These are phyloP conservation scores for Alosa sapidissima DNA, from an alignment of 2,797 vertebrate species.

Conservation along the genomic window DNA sequence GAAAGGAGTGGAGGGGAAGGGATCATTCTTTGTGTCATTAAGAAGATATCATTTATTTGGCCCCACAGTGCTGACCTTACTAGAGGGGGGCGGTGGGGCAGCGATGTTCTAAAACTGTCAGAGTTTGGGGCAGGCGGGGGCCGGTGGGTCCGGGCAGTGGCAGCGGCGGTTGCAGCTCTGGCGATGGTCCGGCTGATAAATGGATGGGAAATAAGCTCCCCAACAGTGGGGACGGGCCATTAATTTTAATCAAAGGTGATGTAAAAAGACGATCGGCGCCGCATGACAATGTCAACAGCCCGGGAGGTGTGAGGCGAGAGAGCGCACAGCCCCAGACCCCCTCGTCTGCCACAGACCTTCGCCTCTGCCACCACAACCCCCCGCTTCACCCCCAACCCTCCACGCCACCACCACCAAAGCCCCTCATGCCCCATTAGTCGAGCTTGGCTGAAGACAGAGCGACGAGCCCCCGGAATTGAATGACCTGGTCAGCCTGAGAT, in stretches of 20 bases:
- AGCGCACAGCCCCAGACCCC: slow-evolving; percentile 66
- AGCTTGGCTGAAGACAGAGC: slow-evolving; percentile 95
- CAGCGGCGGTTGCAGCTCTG: slow-evolving; percentile 61
- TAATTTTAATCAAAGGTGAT: slow-evolving; percentile 99
- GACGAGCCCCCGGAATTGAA: slow-evolving; percentile 92
- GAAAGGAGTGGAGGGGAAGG: slow-evolving; percentile 58
- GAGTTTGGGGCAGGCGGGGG: slow-evolving; percentile 67
- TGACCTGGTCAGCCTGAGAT: slow-evolving; percentile 96
- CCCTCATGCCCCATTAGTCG: slow-evolving; percentile 88
- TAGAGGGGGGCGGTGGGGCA: slow-evolving; percentile 62
- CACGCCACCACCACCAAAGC: slow-evolving; percentile 53
- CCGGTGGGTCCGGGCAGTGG: slow-evolving; percentile 67
- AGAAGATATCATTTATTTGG: slow-evolving; percentile 81
- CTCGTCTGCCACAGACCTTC: slow-evolving; percentile 51
- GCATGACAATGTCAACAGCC: slow-evolving; percentile 91
- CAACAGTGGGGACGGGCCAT: slow-evolving; percentile 90
- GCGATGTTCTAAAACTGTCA: slow-evolving; percentile 85
- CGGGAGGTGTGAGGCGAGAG: slow-evolving; percentile 81
- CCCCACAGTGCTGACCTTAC: slow-evolving; percentile 84
- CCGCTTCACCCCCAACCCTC: slow-evolving; percentile 68
- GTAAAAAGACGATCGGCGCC: slow-evolving; percentile 84
- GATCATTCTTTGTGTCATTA: slow-evolving; percentile 79
- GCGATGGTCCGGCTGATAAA: slow-evolving; percentile 80
- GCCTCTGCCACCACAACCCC: slow-evolving; percentile 64
- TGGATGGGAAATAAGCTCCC: slow-evolving; percentile 94